These are phyloP conservation scores for Crematogaster levior DNA, from an alignment of 2,888 invertebrate species.

Conservation along the genomic window DNA sequence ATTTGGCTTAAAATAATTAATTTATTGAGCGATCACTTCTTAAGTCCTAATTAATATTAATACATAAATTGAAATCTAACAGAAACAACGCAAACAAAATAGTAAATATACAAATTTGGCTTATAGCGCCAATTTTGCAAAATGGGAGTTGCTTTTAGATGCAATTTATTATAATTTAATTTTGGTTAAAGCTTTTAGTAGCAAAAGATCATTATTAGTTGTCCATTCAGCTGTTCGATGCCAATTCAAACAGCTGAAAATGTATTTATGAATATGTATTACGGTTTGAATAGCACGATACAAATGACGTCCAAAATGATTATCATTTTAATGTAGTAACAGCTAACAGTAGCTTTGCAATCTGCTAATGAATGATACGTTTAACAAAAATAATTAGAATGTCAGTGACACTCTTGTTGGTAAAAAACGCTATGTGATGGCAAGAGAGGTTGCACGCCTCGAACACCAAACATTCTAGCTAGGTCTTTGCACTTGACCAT, in stretches of 20 bases:
- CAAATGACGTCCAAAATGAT: background rate
- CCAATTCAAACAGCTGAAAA: constrained; percentile 12
- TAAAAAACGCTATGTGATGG: constrained; percentile 38
- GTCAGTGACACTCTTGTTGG: constrained; percentile 35
- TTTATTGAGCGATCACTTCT: constrained; percentile 21
- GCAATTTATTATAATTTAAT: constrained; percentile 9
- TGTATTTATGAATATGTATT: background rate
- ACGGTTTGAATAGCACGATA: background rate
- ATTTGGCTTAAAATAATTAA: constrained; percentile 22
- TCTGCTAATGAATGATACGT: constrained; percentile 73
- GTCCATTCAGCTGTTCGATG: background rate
- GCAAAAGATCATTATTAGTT: constrained; percentile 17
- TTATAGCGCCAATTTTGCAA: background rate
- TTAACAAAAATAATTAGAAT: constrained; percentile 62
- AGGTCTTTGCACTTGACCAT: constrained; percentile 83
- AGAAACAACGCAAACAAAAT: constrained; percentile 38
- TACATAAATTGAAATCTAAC: background rate
- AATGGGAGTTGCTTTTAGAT: background rate
- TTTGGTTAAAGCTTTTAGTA: constrained; percentile 10
- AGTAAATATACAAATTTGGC: constrained; percentile 35
- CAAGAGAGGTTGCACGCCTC: constrained; percentile 70
- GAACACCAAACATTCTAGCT: constrained; percentile 77
- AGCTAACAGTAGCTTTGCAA: constrained; percentile 57
- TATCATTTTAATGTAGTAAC: background rate
- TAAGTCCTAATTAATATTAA: constrained; percentile 40